Base-by-base conservation (phyloP, 2,888 invertebrate species). In the Nasonia oneida region DNA sequence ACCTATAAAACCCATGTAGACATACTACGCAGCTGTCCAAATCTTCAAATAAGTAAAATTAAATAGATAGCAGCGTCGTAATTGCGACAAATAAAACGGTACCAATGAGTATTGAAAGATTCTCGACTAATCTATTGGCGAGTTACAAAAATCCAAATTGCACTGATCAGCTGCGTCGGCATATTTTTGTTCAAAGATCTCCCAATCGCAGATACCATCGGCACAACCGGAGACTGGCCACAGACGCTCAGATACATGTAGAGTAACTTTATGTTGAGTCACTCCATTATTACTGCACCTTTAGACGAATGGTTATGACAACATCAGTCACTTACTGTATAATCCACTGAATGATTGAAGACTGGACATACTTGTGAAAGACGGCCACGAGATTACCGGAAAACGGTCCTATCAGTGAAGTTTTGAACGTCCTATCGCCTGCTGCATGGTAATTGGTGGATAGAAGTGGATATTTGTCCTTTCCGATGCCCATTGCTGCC, bases 191-290 rank as follows among this genome's bases (percentile, higher is more conserved):
- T 95, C 94, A 14, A 97, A 94, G 14, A 95, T 94, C 0, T 95
- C 94, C 96, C 97, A 97, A 87, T 96, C 95, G 93, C 97, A 97
- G 1, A 97, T 94, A 0, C 97, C 97, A 0, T 96, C 96, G 4
- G 95, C 94, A 91, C 97, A 97, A 73, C 95, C 96, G 0, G 95
- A 95, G 64, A 96, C 92, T 77, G 95, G 94, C 75, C 97, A 94
- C 0, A 96, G 95, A 61, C 95, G 94, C 91, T 97, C 97, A 90
- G 96, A 96, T 81, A 96, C 94, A 87, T 96, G 95, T 92, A 97
- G 96, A 87, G 96, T 94, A 0, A 95, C 95, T 89, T 95, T 95
- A 90, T 94, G 93, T 12, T 12, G 47, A 84, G 93, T 92, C 76
- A 83, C 23, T 8, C 81, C 84, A 2, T 90, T 89, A 47, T 88